Evolutionary conservation across 2,888 invertebrate species (phyloP), one percentile per base, ranked within the genome.

Genomic region (Limnephilus lunatus): DNA sequence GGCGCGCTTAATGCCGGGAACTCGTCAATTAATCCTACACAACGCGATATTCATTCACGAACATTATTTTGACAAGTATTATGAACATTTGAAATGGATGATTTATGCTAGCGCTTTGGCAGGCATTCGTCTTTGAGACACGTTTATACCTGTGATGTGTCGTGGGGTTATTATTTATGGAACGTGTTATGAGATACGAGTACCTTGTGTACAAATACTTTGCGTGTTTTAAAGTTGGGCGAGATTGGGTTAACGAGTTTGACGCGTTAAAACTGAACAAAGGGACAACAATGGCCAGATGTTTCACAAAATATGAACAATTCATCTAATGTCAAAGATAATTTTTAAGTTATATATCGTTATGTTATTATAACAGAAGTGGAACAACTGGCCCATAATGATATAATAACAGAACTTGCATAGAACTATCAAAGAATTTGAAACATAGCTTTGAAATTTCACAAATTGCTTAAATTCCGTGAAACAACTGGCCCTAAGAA

Each of bases 61-160:
- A 32, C 88, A 88, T 88, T 88, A 88, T 68, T 88, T 88, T 88
- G 88, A 88, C 88, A 88, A 68, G 88, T 68, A 88, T 88, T 88
- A 88, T 53, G 88, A 88, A 25, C 88, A 88, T 53, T 53, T 53
- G 53, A 53, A 88, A 88, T 31, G 53, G 32, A 88, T 88, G 88
- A 88, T 88, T 88, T 48, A 88, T 88, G 88, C 30, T 30, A 53
- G 53, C 88, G 30, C 15, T 86, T n/a, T 14, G 68, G 68, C 14
- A 68, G 53, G 68, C 48, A 31, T 88, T 32, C 19, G 53, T 48
- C 53, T 35, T 35, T 32, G 53, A 35, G 53, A 14, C 30, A 88
- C 53, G 88, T 88, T 88, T 35, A 15, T 82, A 82, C 82, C 82
- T 82, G 82, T 31, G 82, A 30, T 32, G 82, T 82, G 82, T 82